Base-by-base conservation (phyloP, 2,888 invertebrate genomes). In the Smittia sp. region DNA sequence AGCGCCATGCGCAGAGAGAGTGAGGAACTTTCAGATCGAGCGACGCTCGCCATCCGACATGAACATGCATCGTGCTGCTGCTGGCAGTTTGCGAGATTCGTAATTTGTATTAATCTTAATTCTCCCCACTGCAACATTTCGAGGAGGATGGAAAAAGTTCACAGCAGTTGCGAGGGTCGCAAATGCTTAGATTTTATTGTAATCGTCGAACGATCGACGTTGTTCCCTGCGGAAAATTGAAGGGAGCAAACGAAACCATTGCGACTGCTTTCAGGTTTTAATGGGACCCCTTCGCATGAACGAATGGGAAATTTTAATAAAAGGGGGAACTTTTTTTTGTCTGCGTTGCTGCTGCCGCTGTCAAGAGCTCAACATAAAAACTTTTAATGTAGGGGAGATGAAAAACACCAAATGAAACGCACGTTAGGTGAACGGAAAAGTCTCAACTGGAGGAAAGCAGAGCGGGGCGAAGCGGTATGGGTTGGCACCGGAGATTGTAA, bases 301-400 rank as follows among this genome's bases (percentile, higher is more conserved):
- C 66, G 39, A 66, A 66, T 66, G 66, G 66, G 66, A 66, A 66
- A 66, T 66, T 66, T 66, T 39, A 66, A 39, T 66, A 66, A 32
- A 66, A 32, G 25, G 66, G 66, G 66, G 65, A 32, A 65, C 25
- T 65, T 27, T 65, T 27, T 58, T 58, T 58, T 58, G 1, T 65
- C 3, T 58, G 22, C 58, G 13, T 32, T 20, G 65, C 24, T 62
- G 20, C 15, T 62, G 62, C 24, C 62, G 62, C 15, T 62, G 20
- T 62, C 24, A 11, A 22, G 15, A 58, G 63, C 63, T 63, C 63
- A 63, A 25, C 63, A 63, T 63, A 63, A 65, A 20, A 58, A 22
- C 58, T 22, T 22, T 58, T 58, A 22, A 32, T 65, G 65, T 65
- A 65, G 65, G 65, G 65, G 65, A 65, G 65, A 65, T 65, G 65